Percentiles rank a stretch among this genome's conserved stretches.
These are phyloP conservation scores for Bellardia pandia DNA, from an alignment of 2,888 invertebrate species.

Conservation along the genomic window DNA sequence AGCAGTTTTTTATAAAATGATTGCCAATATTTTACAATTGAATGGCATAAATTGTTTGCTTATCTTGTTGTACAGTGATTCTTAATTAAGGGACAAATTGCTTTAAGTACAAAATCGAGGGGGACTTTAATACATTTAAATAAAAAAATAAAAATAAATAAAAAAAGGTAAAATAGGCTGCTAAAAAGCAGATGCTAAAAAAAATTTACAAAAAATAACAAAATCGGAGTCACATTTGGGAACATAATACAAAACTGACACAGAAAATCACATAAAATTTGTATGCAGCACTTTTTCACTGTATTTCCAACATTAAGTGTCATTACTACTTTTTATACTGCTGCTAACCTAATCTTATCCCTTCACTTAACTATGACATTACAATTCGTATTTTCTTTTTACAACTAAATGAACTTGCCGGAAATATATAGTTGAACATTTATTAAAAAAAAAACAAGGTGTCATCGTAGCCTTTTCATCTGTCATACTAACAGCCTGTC, in stretches of 20 bases:
- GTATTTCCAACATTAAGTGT: not conserved
- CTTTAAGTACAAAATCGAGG: not conserved
- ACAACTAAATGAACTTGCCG: constrained; percentile 61
- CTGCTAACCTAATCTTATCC: constrained; percentile 41
- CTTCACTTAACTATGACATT: constrained; percentile 26
- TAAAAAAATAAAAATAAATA: too few relatives aligned
- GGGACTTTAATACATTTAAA: not conserved
- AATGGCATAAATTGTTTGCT: constrained; percentile 15
- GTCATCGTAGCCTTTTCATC: constrained; percentile 31
- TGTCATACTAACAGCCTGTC: constrained; percentile 44
- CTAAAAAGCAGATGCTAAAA: too few relatives aligned
- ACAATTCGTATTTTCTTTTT: constrained; percentile 48
- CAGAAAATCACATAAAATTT: not conserved
- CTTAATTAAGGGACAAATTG: not conserved
- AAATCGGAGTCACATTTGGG: not conserved
- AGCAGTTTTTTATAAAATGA: constrained; percentile 2
- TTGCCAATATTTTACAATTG: constrained; percentile 19
- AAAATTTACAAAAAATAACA: too few relatives aligned
- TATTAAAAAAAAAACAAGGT: constrained; percentile 54
- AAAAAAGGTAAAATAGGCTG: too few relatives aligned
- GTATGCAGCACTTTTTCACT: not conserved
- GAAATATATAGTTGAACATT: constrained; percentile 61
- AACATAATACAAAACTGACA: too few relatives aligned
- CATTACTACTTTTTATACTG: not conserved
- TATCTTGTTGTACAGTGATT: not conserved